phyloP scores from a whole-genome alignment of 2,888 invertebrate genomes.

The Ophion slaviceki region DNA sequence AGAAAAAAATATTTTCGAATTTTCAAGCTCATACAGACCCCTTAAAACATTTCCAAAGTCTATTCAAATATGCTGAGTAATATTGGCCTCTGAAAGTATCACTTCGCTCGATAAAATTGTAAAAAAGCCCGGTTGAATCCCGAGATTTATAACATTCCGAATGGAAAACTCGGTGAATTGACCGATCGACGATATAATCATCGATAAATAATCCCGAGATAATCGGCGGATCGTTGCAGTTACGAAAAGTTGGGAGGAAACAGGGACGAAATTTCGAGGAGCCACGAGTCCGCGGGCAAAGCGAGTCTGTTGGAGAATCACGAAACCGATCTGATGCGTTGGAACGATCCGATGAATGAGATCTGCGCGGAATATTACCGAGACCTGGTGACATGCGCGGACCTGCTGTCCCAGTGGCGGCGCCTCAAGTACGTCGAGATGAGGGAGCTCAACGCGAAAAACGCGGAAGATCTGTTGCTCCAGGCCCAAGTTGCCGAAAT shows the following conservation, averaged over 20 bases:
- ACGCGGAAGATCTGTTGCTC: constrained; percentile 75
- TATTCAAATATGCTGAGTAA: background rate
- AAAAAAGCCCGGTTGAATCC: no score
- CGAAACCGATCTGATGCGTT: constrained; percentile 75
- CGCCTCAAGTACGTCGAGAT: constrained; percentile 78
- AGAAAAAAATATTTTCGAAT: no score
- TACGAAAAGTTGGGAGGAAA: constrained; percentile 75
- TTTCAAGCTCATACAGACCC: no score
- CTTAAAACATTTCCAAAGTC: background rate
- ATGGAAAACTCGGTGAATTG: background rate
- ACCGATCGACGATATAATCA: background rate
- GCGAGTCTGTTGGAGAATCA: constrained; percentile 71
- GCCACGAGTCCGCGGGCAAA: constrained; percentile 70
- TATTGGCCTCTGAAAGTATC: background rate
- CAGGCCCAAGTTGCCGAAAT: constrained; percentile 78
- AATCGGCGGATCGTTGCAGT: constrained; percentile 65
- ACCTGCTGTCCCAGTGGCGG: constrained; percentile 80
- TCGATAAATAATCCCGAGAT: no score
- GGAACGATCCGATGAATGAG: constrained; percentile 80
- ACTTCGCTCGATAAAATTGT: background rate
- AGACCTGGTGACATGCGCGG: constrained; percentile 76
- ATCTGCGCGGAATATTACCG: constrained; percentile 79
- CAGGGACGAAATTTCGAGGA: constrained; percentile 73
- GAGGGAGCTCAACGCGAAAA: constrained; percentile 77
- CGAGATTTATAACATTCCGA: background rate